Conservation (phyloP, 2,113 vertebrate species). For the Myotis brandtii region DNA sequence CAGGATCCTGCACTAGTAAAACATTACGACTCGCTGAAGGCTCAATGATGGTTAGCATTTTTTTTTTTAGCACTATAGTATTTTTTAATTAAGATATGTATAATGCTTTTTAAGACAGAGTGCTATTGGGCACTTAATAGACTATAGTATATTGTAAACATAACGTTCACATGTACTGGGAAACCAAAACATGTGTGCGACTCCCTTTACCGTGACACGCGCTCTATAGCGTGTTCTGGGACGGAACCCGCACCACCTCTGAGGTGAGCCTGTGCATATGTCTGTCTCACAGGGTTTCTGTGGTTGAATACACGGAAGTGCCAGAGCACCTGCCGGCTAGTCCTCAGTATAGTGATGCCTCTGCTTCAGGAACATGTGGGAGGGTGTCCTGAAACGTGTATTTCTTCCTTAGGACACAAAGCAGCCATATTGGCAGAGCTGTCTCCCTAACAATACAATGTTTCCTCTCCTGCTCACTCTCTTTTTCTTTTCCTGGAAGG, state of each 20-base stretch:
- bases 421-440: slow-evolving; percentile 11
- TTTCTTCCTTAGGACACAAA: slow-evolving; percentile 50
- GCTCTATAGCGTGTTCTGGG: not conserved
- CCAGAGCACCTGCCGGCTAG: not conserved
- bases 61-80: not conserved
- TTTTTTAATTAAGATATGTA: not conserved
- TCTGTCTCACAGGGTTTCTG: not conserved
- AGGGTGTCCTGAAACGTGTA: not conserved
- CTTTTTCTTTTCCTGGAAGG: not conserved
- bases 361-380: not conserved
- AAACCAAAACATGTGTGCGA: not conserved
- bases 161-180: not conserved
- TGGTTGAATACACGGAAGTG: not conserved
- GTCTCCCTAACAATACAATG: not conserved
- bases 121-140: not conserved
- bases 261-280: not conserved
- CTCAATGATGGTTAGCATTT: not conserved
- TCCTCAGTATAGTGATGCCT: not conserved
- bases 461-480: not conserved
- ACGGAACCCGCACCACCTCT: not conserved
- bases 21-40: not conserved
- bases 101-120: not conserved
- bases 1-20: not conserved
- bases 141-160: not conserved
- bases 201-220: not conserved